Evolutionary conservation across 2,888 invertebrate genomes (phyloP).

Genomic region (Morinoia aosen): DNA sequence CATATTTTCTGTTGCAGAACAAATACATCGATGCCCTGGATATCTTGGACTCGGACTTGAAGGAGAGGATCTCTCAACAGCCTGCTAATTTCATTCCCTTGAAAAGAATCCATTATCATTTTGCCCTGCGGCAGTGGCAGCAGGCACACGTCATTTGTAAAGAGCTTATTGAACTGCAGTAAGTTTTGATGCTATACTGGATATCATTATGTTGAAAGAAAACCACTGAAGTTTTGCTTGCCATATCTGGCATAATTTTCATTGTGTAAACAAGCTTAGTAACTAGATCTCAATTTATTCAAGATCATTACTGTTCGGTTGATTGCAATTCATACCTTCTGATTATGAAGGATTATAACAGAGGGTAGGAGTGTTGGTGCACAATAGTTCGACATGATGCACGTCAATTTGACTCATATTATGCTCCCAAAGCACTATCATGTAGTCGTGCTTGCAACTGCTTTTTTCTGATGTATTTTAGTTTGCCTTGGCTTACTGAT

Average conservation of each 20-base stretch:
- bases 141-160: conserved; percentile 83
- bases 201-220: conserved; percentile 36
- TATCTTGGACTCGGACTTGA: conserved; percentile 84
- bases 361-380: too few species aligned
- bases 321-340: too few species aligned
- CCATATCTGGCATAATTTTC: background rate
- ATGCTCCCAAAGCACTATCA: background rate
- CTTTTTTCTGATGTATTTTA: background rate
- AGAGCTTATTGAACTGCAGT: conserved; percentile 82
- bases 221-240: background rate
- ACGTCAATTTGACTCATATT: background rate
- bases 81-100: conserved; percentile 76
- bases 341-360: too few species aligned
- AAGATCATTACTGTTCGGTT: too few species aligned
- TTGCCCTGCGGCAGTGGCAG: conserved; percentile 82
- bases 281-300: too few species aligned
- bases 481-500: background rate
- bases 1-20: conserved; percentile 71
- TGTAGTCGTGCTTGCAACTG: background rate
- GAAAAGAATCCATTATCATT: conserved; percentile 82
- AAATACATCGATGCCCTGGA: conserved; percentile 87
- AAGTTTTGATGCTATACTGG: conserved; percentile 70
- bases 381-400: too few species aligned
- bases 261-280: background rate
- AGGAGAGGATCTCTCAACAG: conserved; percentile 75